These are phyloP conservation scores for Myodes glareolus DNA, from an alignment of 2,113 vertebrate genomes.

Conservation along the genomic window DNA sequence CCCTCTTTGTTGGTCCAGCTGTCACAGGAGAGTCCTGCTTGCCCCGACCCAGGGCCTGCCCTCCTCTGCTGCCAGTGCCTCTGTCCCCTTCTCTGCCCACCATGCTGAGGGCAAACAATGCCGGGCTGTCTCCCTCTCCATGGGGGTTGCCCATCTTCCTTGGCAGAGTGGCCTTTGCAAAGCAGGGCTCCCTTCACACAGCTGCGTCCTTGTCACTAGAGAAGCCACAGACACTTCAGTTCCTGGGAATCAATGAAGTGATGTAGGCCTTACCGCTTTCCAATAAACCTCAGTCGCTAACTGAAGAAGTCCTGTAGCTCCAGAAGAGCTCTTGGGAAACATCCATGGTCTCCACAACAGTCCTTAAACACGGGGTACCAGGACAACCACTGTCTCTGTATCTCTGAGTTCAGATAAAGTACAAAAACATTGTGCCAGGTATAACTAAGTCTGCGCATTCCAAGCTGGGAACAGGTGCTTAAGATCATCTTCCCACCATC, in stretches of 20 bases:
- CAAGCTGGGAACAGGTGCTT: not conserved
- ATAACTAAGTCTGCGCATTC: not conserved
- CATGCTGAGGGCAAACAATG: conserved; percentile 36
- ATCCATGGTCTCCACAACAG: not conserved
- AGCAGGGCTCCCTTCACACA: not conserved
- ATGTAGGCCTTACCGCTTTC: not conserved
- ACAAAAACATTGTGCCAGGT: not conserved
- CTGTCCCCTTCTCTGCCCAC: conserved; percentile 4
- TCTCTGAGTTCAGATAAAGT: not conserved
- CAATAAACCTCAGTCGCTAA: not conserved
- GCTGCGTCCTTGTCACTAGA: conserved; percentile 43
- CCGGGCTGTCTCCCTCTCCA: conserved; percentile 34
- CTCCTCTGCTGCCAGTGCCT: not conserved
- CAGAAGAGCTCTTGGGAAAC: conserved; percentile 17
- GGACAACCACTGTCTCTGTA: not conserved
- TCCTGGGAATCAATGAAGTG: not conserved
- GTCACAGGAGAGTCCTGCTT: not conserved
- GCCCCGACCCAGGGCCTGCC: not conserved
- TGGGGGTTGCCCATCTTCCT: not conserved
- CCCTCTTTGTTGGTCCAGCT: conserved; percentile 48
- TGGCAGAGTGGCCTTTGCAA: conserved; percentile 13
- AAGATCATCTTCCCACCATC: not conserved
- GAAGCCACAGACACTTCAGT: not conserved
- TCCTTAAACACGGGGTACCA: not conserved
- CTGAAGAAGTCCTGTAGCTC: not conserved